Base-by-base conservation (phyloP, 2,888 invertebrate species). In the Andrena marginata region DNA sequence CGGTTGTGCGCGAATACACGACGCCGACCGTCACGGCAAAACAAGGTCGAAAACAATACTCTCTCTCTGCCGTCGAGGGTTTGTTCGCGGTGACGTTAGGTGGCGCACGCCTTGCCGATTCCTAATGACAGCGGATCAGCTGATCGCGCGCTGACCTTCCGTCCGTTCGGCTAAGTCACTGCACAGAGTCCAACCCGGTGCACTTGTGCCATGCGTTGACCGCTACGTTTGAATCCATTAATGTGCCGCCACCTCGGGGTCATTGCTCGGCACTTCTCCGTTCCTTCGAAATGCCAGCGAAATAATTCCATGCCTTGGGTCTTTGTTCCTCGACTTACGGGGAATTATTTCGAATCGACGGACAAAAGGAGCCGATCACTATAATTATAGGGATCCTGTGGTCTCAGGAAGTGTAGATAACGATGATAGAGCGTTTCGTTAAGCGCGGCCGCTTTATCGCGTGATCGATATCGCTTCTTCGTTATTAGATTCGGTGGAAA, bases 131-230 rank as follows among this genome's bases (percentile, higher is more conserved):
- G 85, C 80, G 83, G 86, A 91, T 90, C 91, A 91, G 90, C 91
- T 91, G 91, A 90, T 91, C 87, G 85, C 87, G 85, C 63, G 83
- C 82, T 87, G 89, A 87, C 90, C 90, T 90, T 89, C 89, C 88
- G 86, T 90, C 89, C 86, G 77, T 80, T 84, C 84, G 85, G 82
- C 82, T 75, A 77, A 82, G 82, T 82, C 78, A 81, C 81, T 63
- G 72, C 35, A 42, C 42, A 77, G 74, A 51, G 60, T 23, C 56
- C 35, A 35, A 26, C 65, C 29, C 26, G 35, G 67, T 64, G 64
- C 65, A 33, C 33, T 70, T 42, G 67, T 63, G 67, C 62, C 56
- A 56, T 26, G 56, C 31, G 31, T 60, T 59, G 35, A 6, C 72
- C 77, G 78, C 64, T 76, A 77, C 77, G 77, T 86, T 84, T 78